These are phyloP conservation scores for Sorex maritimensis DNA, from an alignment of 2,797 vertebrate species.

Conservation along the genomic window DNA sequence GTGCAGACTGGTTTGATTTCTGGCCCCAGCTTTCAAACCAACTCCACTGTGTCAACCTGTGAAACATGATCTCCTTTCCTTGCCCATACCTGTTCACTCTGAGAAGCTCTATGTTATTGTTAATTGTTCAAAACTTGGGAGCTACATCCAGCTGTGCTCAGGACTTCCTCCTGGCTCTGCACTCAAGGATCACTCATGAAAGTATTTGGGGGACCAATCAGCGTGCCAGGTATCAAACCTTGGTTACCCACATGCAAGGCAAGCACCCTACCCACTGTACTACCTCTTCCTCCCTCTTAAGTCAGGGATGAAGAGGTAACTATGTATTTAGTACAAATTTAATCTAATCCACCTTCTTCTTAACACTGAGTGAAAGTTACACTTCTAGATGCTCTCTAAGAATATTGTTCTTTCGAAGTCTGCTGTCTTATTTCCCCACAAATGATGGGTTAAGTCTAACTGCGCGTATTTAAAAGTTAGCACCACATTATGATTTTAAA, in stretches of 20 bases:
- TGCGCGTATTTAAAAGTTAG: constrained; percentile 44
- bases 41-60: neutral
- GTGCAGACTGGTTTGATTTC: neutral
- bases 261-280: too few species aligned
- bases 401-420: neutral
- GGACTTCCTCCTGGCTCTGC: too few species aligned
- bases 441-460: neutral
- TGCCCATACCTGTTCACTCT: neutral
- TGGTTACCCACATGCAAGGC: too few species aligned
- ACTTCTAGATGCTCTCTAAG: constrained; percentile 16
- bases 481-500: neutral
- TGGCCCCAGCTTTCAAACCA: neutral
- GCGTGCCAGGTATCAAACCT: too few species aligned
- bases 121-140: too few species aligned
- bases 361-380: neutral
- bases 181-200: too few species aligned
- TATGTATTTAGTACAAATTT: neutral
- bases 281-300: neutral
- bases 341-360: neutral
- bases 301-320: neutral
- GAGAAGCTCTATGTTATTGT: neutral
- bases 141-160: too few species aligned
- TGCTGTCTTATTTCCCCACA: constrained; percentile 16
- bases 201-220: too few species aligned
- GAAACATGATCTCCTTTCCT: neutral